These are phyloP conservation scores for Venusia cambrica DNA, from an alignment of 2,888 invertebrate genomes.

Conservation along the genomic window DNA sequence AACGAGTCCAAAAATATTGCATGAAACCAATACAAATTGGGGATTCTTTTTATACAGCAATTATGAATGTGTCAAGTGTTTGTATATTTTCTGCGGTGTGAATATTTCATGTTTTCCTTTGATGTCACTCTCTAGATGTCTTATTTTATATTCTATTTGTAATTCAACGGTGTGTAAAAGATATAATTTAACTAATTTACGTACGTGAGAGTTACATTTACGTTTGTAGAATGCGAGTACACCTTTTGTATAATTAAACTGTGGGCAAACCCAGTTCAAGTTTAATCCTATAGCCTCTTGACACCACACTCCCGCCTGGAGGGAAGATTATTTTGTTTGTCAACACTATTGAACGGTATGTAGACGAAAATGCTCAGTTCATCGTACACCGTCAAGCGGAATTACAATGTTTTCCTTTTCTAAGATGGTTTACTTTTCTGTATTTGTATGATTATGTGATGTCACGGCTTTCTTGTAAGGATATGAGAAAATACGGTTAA, in stretches of 20 bases:
- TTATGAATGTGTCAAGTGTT: slow-evolving; percentile 29
- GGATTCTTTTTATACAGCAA: slow-evolving; percentile 31
- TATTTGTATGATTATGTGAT: slow-evolving; percentile 38
- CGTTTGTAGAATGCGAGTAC: slow-evolving; percentile 57
- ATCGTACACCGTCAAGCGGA: slow-evolving; percentile 55
- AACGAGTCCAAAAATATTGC: slow-evolving; percentile 45
- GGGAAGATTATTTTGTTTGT: slow-evolving; percentile 79
- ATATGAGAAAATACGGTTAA: slow-evolving; percentile 55
- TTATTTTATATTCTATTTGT: slow-evolving; percentile 67
- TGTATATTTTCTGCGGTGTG: slow-evolving; percentile 34
- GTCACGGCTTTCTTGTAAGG: slow-evolving; percentile 50
- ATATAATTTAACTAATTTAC: slow-evolving; percentile 72
- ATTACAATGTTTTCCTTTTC: slow-evolving; percentile 53
- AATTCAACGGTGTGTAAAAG: slow-evolving; percentile 56
- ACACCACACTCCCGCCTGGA: slow-evolving; percentile 68
- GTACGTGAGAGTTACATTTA: slow-evolving; percentile 60
- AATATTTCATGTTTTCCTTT: slow-evolving; percentile 45
- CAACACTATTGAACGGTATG: slow-evolving; percentile 76
- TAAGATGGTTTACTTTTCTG: slow-evolving; percentile 56
- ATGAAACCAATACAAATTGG: slow-evolving; percentile 36
- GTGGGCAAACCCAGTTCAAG: slow-evolving; percentile 77
- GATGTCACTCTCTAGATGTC: slow-evolving; percentile 51
- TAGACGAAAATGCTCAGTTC: slow-evolving; percentile 63
- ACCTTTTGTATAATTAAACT: slow-evolving; percentile 80
- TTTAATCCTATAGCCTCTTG: slow-evolving; percentile 81